Base-by-base conservation (phyloP, 2,113 vertebrate species). In the Marcusenius ussheri region DNA sequence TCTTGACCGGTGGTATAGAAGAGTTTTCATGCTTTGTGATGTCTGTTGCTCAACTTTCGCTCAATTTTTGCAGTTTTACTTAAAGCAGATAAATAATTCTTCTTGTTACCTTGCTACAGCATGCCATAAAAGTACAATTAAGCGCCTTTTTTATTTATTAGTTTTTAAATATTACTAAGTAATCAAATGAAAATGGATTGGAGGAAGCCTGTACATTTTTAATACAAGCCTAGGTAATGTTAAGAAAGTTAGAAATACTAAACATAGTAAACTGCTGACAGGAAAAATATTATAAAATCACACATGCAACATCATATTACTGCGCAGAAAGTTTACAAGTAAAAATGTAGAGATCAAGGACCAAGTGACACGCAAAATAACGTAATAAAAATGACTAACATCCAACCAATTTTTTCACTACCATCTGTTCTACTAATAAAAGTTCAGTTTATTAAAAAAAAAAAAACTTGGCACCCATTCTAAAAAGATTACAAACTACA, bases 121-220 rank as follows among this genome's bases (percentile, higher is more conserved):
- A 89, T 88, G 83, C 80, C 89, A 92, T 91, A 91, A 46, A 80
- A 91, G 91, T 92, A 87, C 49, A 89, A 90, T 91, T 47, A 91
- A 89, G 88, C 89, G 70, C 74, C 56, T 87, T 27, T 56, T 88
- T 56, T 56, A 56, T 21, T 56, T 56, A 21, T 56, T 56, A 21
- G 19, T 56, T 6, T 21, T 56, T 56, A 2, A 27, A 83, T 46
- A 42, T 88, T 83, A 35, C 13, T 56, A 39, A 90, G 45, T 46
- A 66, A 88, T 74, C 46, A 21, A 56, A 49, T 86, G 46, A 62
- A 85, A 51, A 74, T 15, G 31, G 24, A 39, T 51, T 51, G 13
- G 45, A 86, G 47, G 9, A 50, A 31, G 9, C 10, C 46, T n/a
- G 46, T 27, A 85, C 42, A 50, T 11, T 9, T 62, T 8, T 62